Evolutionary conservation across 2,888 invertebrate genomes (phyloP), one percentile per base, ranked within the genome.

Genomic region (Chalcis sispes): DNA sequence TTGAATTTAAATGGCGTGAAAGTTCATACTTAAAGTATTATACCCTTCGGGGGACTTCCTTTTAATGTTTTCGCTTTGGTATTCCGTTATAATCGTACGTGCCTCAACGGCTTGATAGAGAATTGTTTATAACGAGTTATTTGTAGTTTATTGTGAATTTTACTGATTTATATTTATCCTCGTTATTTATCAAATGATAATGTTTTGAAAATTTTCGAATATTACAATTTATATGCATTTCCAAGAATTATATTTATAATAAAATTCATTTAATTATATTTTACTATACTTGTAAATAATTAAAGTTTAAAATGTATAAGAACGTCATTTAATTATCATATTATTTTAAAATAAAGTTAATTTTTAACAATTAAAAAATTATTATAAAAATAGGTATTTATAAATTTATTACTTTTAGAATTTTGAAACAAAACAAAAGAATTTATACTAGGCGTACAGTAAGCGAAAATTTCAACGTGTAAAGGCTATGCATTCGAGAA

Each of bases 1-100:
- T 73, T 70, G 65, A 77, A 73, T 77, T 77, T 61, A 73, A 77
- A 70, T 73, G 70, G 64, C 62, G 65, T 56, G 70, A 77, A 77
- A 73, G 70, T 65, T 77, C 65, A 56, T 72, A 69, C 69, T 71
- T 66, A 69, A 72, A 72, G 62, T 69, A 77, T 72, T 72, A 69
- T 64, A 46, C 61, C 66, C 56, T 48, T 32, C 50, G 70, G 23
- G 50, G 46, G 32, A 46, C n/a, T 52, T 48, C 48, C 56, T 56
- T 62, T 74, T 67, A 67, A 61, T 74, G 66, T 27, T 42, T 48
- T 32, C 32, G 40, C 52, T 62, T 62, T 67, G 1, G 20, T 42
- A 32, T 50, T 15, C 73, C 61, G 66, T 52, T 73, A 67, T 59
- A 65, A 64, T 13, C 58, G 2, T 2, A 42, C 42, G 8, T 15